Conservation (phyloP, 2,888 invertebrate species). For the Metopia argyrocephala region DNA sequence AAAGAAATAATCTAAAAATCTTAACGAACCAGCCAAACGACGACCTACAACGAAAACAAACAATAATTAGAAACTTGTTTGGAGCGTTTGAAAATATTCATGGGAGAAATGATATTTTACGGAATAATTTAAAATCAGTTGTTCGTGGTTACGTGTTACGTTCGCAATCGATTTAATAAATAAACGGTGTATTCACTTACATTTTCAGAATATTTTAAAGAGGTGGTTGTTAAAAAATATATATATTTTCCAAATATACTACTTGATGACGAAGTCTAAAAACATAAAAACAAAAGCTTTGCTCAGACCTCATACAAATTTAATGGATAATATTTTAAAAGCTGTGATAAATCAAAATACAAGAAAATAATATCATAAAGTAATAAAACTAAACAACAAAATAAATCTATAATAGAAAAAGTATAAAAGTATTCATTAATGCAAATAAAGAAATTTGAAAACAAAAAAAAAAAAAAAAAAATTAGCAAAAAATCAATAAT, state of each 20-base stretch:
- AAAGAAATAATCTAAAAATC: background rate
- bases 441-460: slow-evolving; percentile 1
- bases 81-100: slow-evolving; percentile 38
- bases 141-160: slow-evolving; percentile 56
- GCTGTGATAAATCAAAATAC: background rate
- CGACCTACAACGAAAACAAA: background rate
- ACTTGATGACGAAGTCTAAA: slow-evolving; percentile 48
- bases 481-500: slow-evolving; percentile 31
- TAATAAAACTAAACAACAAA: slow-evolving; percentile 4
- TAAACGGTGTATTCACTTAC: slow-evolving; percentile 7
- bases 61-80: slow-evolving; percentile 49
- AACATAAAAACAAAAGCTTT: slow-evolving; percentile 1
- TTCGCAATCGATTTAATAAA: slow-evolving; percentile 20
- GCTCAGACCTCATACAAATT: background rate
- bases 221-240: slow-evolving; percentile 40
- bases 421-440: background rate
- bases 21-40: background rate
- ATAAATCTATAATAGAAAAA: background rate
- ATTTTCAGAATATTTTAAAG: slow-evolving; percentile 13
- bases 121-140: slow-evolving; percentile 48
- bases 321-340: background rate
- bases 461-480: background rate
- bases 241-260: slow-evolving; percentile 13
- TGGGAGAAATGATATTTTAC: slow-evolving; percentile 40
- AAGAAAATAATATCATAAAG: background rate